A percentile compares a stretch with the other conserved stretches of the same genome.
These are phyloP conservation scores for Ylistrum balloti DNA, from an alignment of 1,140 invertebrate genomes.

Conservation along the genomic window DNA sequence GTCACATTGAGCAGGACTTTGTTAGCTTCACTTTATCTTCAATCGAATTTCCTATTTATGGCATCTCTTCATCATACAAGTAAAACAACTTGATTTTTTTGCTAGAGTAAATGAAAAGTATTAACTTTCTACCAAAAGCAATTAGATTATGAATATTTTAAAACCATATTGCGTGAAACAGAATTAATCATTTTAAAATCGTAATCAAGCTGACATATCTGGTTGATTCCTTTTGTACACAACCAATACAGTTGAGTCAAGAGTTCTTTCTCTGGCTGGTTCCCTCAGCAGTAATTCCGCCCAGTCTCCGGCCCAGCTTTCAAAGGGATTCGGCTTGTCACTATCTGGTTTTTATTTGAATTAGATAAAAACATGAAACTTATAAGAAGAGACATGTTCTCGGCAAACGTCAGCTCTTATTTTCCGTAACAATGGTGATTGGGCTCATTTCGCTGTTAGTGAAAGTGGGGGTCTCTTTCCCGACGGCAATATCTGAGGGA, in stretches of 20 bases:
- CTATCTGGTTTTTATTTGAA: slow-evolving; percentile 34
- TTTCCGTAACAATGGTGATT: slow-evolving; percentile 24
- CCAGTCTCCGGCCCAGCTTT: slow-evolving; percentile 15
- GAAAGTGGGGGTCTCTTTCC: background rate
- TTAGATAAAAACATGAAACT: slow-evolving; percentile 30
- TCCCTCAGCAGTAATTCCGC: slow-evolving; percentile 12
- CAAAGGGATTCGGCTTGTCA: slow-evolving; percentile 30
- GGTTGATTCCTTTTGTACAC: background rate
- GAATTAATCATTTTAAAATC: too few species aligned
- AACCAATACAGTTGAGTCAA: too few species aligned
- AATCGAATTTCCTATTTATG: too few species aligned
- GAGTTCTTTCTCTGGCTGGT: background rate
- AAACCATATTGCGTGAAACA: too few species aligned
- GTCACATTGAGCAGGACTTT: background rate
- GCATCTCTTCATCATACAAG: too few species aligned
- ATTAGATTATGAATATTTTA: too few species aligned
- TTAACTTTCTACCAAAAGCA: too few species aligned
- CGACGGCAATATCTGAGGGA: background rate
- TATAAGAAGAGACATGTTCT: slow-evolving; percentile 25
- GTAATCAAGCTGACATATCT: slow-evolving; percentile 1
- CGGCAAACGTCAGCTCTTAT: slow-evolving; percentile 24
- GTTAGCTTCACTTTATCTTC: background rate
- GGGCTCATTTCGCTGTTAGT: background rate
- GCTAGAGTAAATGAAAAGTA: too few species aligned
- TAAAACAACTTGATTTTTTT: too few species aligned